Percentiles rank a stretch among this genome's conserved stretches.
Evolutionary conservation across 2,113 vertebrate species (phyloP).

Genomic region (Scolopax mira): DNA sequence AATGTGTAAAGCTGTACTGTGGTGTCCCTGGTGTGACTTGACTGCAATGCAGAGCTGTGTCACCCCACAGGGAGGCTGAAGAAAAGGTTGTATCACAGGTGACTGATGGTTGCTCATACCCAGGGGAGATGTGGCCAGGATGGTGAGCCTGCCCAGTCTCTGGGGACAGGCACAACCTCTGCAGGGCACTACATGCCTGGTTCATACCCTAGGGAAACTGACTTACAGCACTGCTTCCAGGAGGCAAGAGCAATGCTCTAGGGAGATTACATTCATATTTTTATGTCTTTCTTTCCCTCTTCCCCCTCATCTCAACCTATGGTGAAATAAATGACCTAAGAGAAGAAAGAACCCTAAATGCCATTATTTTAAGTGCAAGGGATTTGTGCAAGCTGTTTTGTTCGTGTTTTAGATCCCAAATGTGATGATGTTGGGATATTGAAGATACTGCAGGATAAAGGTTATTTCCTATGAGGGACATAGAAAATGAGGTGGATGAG

Average conservation of each 20-base stretch:
- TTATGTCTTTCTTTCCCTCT: not conserved
- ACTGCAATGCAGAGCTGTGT: not conserved
- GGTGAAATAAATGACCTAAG: not conserved
- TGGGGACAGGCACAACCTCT: not conserved
- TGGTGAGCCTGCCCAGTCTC: not conserved
- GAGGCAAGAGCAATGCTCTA: not conserved
- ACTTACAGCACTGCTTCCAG: not conserved
- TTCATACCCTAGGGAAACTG: not conserved
- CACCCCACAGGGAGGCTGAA: not conserved
- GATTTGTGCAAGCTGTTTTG: not conserved
- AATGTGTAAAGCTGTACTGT: not conserved
- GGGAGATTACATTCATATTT: not conserved
- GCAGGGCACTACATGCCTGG: not conserved
- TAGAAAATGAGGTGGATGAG: not conserved
- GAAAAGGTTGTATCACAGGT: not conserved
- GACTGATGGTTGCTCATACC: rapidly evolving
- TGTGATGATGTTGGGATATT: not conserved
- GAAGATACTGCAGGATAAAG: not conserved
- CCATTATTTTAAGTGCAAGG: not conserved
- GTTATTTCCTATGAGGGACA: not conserved
- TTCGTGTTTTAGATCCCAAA: not conserved
- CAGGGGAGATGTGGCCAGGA: not conserved
- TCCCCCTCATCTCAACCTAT: not conserved
- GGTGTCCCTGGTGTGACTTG: not conserved
- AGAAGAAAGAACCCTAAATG: not conserved